phyloP scores from a whole-genome alignment of 2,797 vertebrate species.

The Smutsia gigantea region DNA sequence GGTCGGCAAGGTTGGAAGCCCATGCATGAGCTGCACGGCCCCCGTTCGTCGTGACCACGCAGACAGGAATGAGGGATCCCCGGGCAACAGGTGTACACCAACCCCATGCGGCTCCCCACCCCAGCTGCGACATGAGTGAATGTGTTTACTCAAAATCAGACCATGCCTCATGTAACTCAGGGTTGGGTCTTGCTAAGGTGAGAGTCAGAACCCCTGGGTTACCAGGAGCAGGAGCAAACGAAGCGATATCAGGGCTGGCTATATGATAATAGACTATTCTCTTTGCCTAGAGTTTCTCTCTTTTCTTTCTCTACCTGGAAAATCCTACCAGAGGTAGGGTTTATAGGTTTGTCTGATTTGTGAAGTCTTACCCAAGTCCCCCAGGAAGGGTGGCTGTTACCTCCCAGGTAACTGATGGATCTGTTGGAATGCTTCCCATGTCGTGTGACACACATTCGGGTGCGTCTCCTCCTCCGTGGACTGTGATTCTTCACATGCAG shows the following conservation, averaged over 20 bases:
- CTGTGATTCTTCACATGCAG: neutral
- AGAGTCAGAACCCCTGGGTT: neutral
- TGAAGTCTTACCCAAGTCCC: neutral
- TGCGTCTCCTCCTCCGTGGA: neutral
- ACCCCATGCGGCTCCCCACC: no score
- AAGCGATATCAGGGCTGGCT: neutral
- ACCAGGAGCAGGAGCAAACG: neutral
- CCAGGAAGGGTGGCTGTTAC: neutral
- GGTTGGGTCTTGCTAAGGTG: neutral
- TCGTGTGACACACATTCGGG: neutral
- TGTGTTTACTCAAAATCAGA: neutral
- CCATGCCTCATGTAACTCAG: no score
- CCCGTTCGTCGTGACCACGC: neutral
- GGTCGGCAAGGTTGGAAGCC: neutral
- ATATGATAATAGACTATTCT: no score
- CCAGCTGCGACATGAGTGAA: neutral
- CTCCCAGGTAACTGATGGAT: neutral
- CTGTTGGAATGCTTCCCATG: neutral
- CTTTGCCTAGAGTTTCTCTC: neutral
- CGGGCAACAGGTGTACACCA: neutral
- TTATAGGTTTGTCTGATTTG: neutral
- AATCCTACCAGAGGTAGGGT: neutral
- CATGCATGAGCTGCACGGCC: no score
- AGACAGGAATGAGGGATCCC: neutral
- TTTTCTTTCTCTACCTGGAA: neutral